phyloP scores from a whole-genome alignment of 2,888 invertebrate genomes.

The Noctua comes region DNA sequence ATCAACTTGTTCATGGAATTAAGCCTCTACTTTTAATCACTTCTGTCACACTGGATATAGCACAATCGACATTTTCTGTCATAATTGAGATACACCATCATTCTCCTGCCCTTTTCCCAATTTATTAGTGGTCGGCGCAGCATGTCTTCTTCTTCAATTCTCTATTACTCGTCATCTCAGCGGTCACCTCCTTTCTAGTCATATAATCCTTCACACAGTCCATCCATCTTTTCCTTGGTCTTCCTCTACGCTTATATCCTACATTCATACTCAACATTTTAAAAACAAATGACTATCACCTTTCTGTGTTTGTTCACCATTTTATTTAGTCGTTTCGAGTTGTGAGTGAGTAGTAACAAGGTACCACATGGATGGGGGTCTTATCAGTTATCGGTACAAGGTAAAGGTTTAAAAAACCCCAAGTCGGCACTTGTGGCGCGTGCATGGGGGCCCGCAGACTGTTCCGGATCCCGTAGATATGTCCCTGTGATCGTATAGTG shows the following conservation, averaged over 20 bases:
- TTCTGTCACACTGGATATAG: not conserved
- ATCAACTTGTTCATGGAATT: not conserved
- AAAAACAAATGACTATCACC: not conserved
- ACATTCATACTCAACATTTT: too few relatives aligned
- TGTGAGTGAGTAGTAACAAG: constrained; percentile 55
- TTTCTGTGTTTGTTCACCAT: not conserved
- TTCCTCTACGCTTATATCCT: too few relatives aligned
- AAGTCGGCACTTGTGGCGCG: constrained; percentile 79
- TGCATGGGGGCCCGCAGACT: constrained; percentile 78
- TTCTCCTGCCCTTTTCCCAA: too few relatives aligned
- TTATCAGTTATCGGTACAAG: constrained; percentile 79
- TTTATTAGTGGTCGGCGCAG: too few relatives aligned
- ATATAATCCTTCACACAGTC: too few relatives aligned
- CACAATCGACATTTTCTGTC: not conserved
- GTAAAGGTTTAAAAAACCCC: constrained; percentile 72
- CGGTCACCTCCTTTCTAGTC: too few relatives aligned
- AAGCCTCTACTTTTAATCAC: not conserved
- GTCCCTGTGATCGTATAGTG: constrained; percentile 34
- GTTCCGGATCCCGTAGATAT: constrained; percentile 56
- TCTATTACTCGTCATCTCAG: too few relatives aligned
- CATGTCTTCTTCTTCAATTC: too few relatives aligned
- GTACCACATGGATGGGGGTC: constrained; percentile 80
- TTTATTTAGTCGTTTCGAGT: constrained; percentile 43
- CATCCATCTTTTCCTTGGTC: too few relatives aligned
- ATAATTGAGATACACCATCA: not conserved